A percentile compares a stretch with the other conserved stretches of the same genome.
phyloP scores from a whole-genome alignment of 1,140 invertebrate genomes.

The Macrostomum lignano region DNA sequence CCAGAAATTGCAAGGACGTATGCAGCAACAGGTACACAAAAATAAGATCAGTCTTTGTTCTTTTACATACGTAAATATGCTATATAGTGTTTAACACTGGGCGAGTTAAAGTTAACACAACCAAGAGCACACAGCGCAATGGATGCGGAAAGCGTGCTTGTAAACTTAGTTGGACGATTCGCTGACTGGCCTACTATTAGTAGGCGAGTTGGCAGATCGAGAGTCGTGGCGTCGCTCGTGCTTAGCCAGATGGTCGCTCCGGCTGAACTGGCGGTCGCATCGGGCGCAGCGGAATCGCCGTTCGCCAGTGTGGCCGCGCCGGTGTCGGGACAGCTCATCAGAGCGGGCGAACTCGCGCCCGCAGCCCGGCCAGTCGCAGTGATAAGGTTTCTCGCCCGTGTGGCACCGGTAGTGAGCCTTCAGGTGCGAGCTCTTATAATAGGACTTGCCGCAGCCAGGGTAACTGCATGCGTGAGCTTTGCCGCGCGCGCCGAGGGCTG shows the following conservation, averaged over 20 bases:
- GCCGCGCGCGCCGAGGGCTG: no score
- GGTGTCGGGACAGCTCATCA: conserved; percentile 55
- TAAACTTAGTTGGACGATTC: no score
- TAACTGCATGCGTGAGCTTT: conserved; percentile 16
- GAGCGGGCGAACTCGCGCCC: conserved; percentile 57
- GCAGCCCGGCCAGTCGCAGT: conserved; percentile 32
- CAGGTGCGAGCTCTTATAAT: conserved; percentile 81
- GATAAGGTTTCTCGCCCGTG: conserved; percentile 33
- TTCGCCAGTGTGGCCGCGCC: conserved; percentile 56
- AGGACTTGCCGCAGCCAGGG: conserved; percentile 58
- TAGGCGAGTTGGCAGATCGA: no score
- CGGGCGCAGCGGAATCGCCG: conserved; percentile 34
- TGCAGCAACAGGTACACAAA: no score
- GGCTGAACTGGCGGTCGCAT: conserved; percentile 49
- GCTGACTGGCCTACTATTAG: no score
- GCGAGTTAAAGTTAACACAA: no score
- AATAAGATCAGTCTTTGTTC: no score
- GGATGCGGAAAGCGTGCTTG: no score
- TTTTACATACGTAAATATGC: no score
- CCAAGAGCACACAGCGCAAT: no score
- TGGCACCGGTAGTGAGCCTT: conserved; percentile 75
- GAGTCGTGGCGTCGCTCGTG: conserved; percentile 35
- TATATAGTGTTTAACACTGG: no score
- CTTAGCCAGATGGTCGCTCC: conserved; percentile 38
- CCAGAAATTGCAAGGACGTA: no score